Evolutionary conservation across 2,888 invertebrate species (phyloP).

Genomic region (Syrista parreyssii): DNA sequence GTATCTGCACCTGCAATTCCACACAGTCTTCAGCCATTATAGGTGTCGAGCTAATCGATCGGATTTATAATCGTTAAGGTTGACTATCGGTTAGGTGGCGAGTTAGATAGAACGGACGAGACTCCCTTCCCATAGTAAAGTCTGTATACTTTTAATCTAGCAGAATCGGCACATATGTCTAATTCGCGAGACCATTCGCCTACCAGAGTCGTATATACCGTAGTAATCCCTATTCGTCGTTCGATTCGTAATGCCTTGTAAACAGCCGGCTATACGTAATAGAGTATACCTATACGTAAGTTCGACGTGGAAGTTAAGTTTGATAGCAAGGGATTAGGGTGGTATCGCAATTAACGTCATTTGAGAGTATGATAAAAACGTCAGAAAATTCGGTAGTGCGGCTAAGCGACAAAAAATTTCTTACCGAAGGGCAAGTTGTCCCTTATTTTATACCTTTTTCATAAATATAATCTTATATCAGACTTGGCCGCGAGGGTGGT

Average conservation of each 20-base stretch:
- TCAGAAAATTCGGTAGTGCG: background rate
- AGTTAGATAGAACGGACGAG: background rate
- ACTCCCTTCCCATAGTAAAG: background rate
- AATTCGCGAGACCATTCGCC: background rate
- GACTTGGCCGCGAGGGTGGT: conserved; percentile 42
- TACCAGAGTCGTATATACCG: background rate
- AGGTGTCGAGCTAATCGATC: background rate
- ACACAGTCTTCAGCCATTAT: background rate
- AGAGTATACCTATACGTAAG: background rate
- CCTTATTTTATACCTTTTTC: conserved; percentile 32
- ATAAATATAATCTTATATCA: conserved; percentile 56
- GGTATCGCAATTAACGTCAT: conserved; percentile 44
- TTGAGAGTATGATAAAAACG: background rate
- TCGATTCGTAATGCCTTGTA: background rate
- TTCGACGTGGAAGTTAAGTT: background rate
- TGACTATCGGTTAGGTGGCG: background rate
- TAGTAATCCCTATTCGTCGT: background rate
- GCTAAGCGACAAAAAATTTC: background rate
- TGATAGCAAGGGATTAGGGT: background rate
- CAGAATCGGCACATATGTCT: background rate
- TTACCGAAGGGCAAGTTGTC: background rate
- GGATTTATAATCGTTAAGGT: background rate
- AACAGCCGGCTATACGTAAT: too few species aligned
- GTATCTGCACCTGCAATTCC: background rate
- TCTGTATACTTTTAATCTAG: background rate